These are phyloP conservation scores for Perognathus longimembris DNA, from an alignment of 2,113 vertebrate species.

Conservation along the genomic window DNA sequence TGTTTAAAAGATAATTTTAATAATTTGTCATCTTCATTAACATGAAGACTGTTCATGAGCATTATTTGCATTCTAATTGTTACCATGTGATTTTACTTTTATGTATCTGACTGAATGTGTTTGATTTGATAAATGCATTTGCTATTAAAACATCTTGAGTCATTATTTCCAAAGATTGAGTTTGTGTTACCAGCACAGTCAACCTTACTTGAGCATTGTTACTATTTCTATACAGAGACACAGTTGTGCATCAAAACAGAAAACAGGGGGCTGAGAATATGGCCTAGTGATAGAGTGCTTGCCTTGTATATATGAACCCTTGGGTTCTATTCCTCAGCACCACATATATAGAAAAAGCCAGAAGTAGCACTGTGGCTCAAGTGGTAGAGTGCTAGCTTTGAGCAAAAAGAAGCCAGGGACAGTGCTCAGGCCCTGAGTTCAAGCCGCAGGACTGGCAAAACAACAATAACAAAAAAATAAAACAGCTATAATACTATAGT, in stretches of 20 bases:
- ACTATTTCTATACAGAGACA: neutral
- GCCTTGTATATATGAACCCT: too few relatives aligned
- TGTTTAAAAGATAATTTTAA: neutral
- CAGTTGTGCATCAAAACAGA: neutral
- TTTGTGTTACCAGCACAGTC: neutral
- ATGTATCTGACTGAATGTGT: neutral
- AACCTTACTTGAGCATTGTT: neutral
- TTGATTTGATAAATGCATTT: neutral
- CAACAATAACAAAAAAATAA: too few relatives aligned
- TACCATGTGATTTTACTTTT: neutral
- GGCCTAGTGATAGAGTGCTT: too few relatives aligned
- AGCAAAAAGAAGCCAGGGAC: too few relatives aligned
- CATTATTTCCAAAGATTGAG: neutral
- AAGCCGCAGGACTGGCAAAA: too few relatives aligned
- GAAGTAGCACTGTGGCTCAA: too few relatives aligned
- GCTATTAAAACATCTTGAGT: neutral
- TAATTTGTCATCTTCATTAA: neutral
- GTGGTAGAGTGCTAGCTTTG: too few relatives aligned
- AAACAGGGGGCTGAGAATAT: too few relatives aligned
- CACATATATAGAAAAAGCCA: too few relatives aligned
- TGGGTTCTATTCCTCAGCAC: too few relatives aligned
- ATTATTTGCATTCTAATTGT: neutral
- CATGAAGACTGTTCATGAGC: neutral
- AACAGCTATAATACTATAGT: too few relatives aligned
- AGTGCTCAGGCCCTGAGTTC: too few relatives aligned